Evolutionary conservation across 2,888 invertebrate species (phyloP).

Genomic region (Pandemis cinnamomeana): DNA sequence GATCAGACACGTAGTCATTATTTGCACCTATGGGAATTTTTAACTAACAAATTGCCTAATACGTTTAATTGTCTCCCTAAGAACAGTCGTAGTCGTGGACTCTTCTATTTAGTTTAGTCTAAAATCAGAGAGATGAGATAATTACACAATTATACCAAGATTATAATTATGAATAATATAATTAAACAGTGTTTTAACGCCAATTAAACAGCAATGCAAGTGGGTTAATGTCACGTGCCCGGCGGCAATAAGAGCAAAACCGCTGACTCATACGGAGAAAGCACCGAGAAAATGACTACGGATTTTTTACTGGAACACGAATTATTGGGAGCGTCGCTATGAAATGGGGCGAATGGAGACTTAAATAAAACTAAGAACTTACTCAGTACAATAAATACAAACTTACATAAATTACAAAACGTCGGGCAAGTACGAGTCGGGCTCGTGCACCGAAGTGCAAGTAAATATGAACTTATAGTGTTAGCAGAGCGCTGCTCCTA

Average conservation of each 20-base stretch:
- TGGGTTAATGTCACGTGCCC: constrained; percentile 65
- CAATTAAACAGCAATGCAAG: constrained; percentile 62
- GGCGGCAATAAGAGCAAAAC: constrained; percentile 64
- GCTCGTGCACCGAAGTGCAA: no score
- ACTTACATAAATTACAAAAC: no score
- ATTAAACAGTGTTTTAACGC: constrained; percentile 36
- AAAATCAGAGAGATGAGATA: neutral
- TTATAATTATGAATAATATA: constrained; percentile 11
- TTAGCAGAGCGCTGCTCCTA: no score
- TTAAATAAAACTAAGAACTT: no score
- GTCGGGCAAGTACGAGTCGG: no score
- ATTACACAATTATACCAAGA: neutral
- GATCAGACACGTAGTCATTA: no score
- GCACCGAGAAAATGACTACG: constrained; percentile 55
- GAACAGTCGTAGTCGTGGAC: no score
- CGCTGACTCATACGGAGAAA: constrained; percentile 68
- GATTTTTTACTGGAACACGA: constrained; percentile 40
- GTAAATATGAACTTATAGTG: no score
- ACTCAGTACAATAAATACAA: no score
- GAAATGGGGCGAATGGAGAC: neutral
- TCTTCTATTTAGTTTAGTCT: neutral
- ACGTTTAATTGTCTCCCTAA: no score
- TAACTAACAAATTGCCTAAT: no score
- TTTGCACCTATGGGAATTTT: no score
- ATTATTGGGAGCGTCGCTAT: neutral